phyloP scores from a whole-genome alignment of 2,888 invertebrate genomes.

The Barypeithes pellucidus region DNA sequence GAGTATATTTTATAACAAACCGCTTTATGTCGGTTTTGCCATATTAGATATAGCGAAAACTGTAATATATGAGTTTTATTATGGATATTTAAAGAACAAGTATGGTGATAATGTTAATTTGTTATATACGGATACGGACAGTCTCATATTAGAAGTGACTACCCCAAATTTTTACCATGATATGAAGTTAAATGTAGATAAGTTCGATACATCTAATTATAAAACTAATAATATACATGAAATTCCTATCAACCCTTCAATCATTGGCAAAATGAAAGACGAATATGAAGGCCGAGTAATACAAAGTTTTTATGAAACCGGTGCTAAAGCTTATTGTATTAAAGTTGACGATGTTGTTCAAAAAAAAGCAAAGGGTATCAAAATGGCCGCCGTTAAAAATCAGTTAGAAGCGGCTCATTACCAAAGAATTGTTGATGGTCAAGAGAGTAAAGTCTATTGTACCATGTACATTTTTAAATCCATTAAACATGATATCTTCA shows the following conservation, averaged over 20 bases:
- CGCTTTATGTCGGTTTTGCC: neutral
- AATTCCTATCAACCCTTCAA: neutral
- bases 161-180: neutral
- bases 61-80: neutral
- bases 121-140: neutral
- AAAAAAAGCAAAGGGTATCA: too few relatives aligned
- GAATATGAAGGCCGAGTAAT: neutral
- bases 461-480: too few relatives aligned
- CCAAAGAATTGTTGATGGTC: too few relatives aligned
- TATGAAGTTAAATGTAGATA: neutral
- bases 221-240: neutral
- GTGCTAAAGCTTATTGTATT: neutral
- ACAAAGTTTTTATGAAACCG: neutral
- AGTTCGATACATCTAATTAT: conserved; percentile 11
- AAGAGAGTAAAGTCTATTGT: too few relatives aligned
- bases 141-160: neutral
- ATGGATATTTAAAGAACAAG: neutral
- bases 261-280: neutral
- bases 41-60: neutral
- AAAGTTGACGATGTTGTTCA: neutral
- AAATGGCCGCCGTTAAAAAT: too few relatives aligned
- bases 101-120: neutral
- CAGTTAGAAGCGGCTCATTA: too few relatives aligned
- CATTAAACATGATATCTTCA: too few relatives aligned
- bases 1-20: neutral